Evolutionary conservation across 2,888 invertebrate species (phyloP).

Genomic region (Lagria hirta): DNA sequence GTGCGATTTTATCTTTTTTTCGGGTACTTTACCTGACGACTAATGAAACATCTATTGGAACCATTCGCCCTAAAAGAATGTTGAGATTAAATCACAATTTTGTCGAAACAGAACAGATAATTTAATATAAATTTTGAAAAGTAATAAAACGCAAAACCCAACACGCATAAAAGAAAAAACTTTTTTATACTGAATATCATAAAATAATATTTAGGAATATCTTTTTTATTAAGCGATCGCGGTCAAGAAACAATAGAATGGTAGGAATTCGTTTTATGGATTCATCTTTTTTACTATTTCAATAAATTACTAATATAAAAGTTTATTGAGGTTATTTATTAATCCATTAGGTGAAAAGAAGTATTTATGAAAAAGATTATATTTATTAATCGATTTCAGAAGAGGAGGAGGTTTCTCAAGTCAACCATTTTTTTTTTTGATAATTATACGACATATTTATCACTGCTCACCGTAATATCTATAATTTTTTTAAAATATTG

Average conservation of each 20-base stretch:
- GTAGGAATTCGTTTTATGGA: conserved; percentile 37
- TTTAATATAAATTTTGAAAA: conserved; percentile 28
- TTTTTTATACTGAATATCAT: conserved; percentile 32
- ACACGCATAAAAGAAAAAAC: conserved; percentile 31
- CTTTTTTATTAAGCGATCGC: conserved; percentile 36
- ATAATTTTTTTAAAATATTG: too few relatives aligned
- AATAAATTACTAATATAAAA: conserved; percentile 22
- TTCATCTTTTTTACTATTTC: conserved; percentile 30
- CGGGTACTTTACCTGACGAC: conserved; percentile 20
- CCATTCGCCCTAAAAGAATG: conserved; percentile 37
- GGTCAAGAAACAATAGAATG: conserved; percentile 37
- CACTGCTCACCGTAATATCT: too few relatives aligned
- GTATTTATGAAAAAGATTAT: too few relatives aligned
- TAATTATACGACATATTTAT: too few relatives aligned
- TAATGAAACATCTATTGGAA: conserved; percentile 47
- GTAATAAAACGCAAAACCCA: conserved; percentile 24
- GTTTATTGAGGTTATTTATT: conserved; percentile 11
- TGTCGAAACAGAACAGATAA: conserved; percentile 2
- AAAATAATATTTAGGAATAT: conserved; percentile 39
- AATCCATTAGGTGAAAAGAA: conserved; percentile 9
- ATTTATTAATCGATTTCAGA: too few relatives aligned
- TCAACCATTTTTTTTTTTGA: too few relatives aligned
- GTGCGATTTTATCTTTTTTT: conserved; percentile 21
- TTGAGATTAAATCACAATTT: conserved; percentile 16
- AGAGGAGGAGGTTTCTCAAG: too few relatives aligned